A percentile compares a stretch with the other conserved stretches of the same genome.
These are phyloP conservation scores for Argynnis bischoffii DNA, from an alignment of 2,888 invertebrate species.

Conservation along the genomic window DNA sequence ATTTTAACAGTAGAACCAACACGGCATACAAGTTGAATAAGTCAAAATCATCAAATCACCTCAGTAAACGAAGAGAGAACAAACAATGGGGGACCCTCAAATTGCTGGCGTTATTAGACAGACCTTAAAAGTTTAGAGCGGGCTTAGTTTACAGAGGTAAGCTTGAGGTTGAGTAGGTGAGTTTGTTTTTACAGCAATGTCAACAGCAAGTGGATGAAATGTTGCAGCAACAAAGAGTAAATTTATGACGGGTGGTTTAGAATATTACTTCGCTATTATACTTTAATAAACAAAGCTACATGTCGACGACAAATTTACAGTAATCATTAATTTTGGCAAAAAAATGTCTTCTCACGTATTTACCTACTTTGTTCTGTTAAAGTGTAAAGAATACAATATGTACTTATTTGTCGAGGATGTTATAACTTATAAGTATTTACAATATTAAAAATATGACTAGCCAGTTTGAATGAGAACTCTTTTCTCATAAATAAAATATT, in stretches of 20 bases:
- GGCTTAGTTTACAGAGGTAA: constrained; percentile 76
- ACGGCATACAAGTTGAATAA: constrained; percentile 72
- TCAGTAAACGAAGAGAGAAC: constrained; percentile 70
- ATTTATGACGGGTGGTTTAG: constrained; percentile 30
- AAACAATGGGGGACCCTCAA: constrained; percentile 77
- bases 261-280: constrained; percentile 48
- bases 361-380: no score
- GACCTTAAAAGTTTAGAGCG: constrained; percentile 79
- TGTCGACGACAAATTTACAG: not conserved
- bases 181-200: constrained; percentile 73
- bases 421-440: no score
- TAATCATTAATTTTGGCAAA: not conserved
- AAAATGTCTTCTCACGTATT: no score
- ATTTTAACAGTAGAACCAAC: constrained; percentile 46
- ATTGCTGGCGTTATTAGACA: constrained; percentile 79
- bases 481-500: no score
- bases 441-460: no score
- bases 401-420: no score
- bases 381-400: no score
- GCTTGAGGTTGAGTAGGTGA: constrained; percentile 67
- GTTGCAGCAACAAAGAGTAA: constrained; percentile 22
- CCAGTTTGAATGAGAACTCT: no score
- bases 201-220: constrained; percentile 61
- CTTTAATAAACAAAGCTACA: not conserved
- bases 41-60: constrained; percentile 81